Base-by-base conservation (phyloP, 2,888 invertebrate species). In the Aphidius colemani region DNA sequence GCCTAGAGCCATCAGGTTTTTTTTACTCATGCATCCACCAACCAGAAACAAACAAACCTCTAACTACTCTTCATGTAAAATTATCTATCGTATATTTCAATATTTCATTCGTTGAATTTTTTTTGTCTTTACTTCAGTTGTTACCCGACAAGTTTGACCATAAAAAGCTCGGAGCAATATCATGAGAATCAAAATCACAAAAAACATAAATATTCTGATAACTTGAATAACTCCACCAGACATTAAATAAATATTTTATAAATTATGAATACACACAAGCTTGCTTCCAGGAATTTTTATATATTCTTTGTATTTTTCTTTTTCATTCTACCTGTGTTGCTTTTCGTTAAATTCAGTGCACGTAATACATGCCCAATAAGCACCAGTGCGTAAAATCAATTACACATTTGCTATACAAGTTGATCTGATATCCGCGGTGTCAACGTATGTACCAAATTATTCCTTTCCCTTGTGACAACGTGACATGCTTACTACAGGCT, bases 41-140 rank as follows among this genome's bases (percentile, higher is more conserved):
- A 30, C 5, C 4, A 70, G 73, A 76, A 74, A 75, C 74, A 78
- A 79, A 79, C 76, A 79, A 74, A 72, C 73, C 69, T 67, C 72
- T 73, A 74, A 72, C 73, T 74, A 74, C 68, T 72, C 64, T 64
- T 49, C 64, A 53, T 30, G 18, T 7, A 39, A 9, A 41, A 43
- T 53, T 11, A 30, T 57, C 46, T 45, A 30, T 18, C 11, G 30
- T 18, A 57, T 56, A 53, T 41, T 56, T 56, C 44, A 41, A 6
- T 39, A 10, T 48, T 10, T 46, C 10, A 46, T 46, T 10, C 10
- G 48, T 48, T 48, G 48, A 48, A 48, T 9, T 7, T 30, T 61
- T 13, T 30, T 53, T 48, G 62, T 67, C 44, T 44, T 44, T 18
- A 18, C 13, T 18, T 18, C 13, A 18, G 5, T 30, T 30, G 3